These are phyloP conservation scores for Prosapia bicincta DNA, from an alignment of 2,888 invertebrate species.

Conservation along the genomic window DNA sequence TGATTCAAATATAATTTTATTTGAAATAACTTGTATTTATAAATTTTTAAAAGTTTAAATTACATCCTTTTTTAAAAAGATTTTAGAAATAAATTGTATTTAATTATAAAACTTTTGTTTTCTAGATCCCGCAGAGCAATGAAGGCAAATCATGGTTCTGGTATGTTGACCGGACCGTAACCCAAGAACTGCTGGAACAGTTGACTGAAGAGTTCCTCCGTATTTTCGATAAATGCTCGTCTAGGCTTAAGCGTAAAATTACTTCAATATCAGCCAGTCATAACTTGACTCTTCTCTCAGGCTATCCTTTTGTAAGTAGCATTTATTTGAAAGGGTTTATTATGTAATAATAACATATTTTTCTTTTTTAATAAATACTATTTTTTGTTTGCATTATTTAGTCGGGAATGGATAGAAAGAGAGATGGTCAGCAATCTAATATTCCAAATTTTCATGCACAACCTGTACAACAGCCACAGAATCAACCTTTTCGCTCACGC, in stretches of 20 bases:
- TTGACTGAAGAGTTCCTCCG: slow-evolving; percentile 86
- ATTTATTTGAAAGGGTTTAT: too few relatives aligned
- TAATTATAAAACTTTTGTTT: too few relatives aligned
- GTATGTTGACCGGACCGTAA: slow-evolving; percentile 90
- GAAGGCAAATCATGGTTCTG: slow-evolving; percentile 95
- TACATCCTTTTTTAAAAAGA: too few relatives aligned
- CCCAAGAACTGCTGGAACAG: slow-evolving; percentile 75
- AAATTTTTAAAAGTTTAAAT: too few relatives aligned
- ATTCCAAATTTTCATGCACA: not conserved
- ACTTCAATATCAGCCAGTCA: slow-evolving; percentile 45
- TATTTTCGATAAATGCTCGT: slow-evolving; percentile 91
- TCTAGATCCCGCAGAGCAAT: slow-evolving; percentile 92
- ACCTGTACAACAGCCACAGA: not conserved
- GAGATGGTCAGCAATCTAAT: not conserved
- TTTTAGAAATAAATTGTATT: too few relatives aligned
- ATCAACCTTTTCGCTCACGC: not conserved
- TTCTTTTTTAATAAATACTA: too few relatives aligned
- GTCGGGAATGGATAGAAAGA: not conserved
- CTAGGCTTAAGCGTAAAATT: slow-evolving; percentile 63
- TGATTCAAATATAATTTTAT: too few relatives aligned
- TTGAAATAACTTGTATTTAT: too few relatives aligned
- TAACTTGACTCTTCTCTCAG: slow-evolving; percentile 40
- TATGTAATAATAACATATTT: too few relatives aligned
- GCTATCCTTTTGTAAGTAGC: slow-evolving; percentile 52
- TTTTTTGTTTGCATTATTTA: too few relatives aligned